Conservation (phyloP, 2,113 vertebrate genomes). For the Hydrochoerus hydrochaeris region DNA sequence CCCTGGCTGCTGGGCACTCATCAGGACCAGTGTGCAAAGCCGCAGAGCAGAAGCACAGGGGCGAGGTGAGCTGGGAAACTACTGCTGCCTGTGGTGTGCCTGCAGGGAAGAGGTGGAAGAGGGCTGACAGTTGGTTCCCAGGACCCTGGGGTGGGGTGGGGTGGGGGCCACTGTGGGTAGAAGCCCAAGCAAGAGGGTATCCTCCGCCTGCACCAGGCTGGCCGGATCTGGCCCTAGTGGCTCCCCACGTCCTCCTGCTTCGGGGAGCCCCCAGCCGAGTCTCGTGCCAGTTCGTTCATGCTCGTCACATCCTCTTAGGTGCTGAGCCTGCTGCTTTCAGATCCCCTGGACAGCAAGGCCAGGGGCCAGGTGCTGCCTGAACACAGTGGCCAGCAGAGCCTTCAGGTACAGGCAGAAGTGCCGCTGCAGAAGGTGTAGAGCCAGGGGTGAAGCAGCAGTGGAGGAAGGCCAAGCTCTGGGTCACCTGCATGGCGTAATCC, state of each 20-base stretch:
- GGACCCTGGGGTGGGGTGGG: not conserved
- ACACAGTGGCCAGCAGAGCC: conserved; percentile 58
- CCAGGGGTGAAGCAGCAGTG: conserved; percentile 87
- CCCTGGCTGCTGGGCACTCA: not conserved
- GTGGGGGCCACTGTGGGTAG: not conserved
- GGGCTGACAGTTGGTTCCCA: not conserved
- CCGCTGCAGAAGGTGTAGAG: conserved; percentile 86
- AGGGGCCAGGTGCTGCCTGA: not conserved
- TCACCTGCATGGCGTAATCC: conserved; percentile 87
- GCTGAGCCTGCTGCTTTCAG: conserved; percentile 48
- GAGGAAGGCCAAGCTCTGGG: conserved; percentile 87
- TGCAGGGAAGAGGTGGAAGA: too few relatives aligned
- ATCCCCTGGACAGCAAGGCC: conserved; percentile 41
- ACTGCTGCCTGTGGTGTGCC: too few relatives aligned
- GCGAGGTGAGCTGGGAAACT: too few relatives aligned
- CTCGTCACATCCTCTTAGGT: conserved; percentile 73
- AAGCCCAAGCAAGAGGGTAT: not conserved
- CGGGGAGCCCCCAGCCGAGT: too few relatives aligned
- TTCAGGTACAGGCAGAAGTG: conserved; percentile 78
- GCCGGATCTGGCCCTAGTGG: too few relatives aligned
- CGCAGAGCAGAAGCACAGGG: too few relatives aligned
- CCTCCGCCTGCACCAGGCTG: too few relatives aligned
- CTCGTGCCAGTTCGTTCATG: conserved; percentile 55
- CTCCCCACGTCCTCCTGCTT: too few relatives aligned
- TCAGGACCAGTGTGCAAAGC: not conserved